A percentile compares a stretch with the other conserved stretches of the same genome.
phyloP scores from a whole-genome alignment of 35 echinoderm and acorn worm species.

The Stichopus chloronotus region DNA sequence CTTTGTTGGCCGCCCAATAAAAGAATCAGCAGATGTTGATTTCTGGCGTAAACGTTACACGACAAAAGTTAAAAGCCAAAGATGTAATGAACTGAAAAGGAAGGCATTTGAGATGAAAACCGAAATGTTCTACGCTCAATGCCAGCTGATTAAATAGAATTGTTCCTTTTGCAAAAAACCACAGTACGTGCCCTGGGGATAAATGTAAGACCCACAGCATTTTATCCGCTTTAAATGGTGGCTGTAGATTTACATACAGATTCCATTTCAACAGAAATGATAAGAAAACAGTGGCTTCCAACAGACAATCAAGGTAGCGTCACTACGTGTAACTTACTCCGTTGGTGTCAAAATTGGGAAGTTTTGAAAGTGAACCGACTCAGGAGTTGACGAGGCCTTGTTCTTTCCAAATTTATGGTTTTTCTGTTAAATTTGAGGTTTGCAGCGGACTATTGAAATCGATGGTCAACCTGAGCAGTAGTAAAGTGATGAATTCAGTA shows the following conservation, averaged over 20 bases:
- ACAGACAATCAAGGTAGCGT: not conserved
- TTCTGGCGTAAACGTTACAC: too few species aligned
- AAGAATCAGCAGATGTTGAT: too few species aligned
- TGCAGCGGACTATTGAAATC: too few species aligned
- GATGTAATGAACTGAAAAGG: not conserved
- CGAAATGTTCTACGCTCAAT: not conserved
- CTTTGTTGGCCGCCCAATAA: too few species aligned
- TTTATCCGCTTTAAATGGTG: not conserved
- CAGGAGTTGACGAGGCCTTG: too few species aligned
- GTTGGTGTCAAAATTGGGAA: too few species aligned
- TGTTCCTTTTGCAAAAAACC: not conserved
- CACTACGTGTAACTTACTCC: too few species aligned
- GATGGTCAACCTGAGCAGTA: too few species aligned
- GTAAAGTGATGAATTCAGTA: too few species aligned
- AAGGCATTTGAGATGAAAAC: slow-evolving; percentile 3
- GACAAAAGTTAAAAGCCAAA: not conserved
- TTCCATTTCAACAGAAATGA: not conserved
- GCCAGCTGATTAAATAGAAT: not conserved
- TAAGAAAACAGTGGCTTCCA: not conserved
- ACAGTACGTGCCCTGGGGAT: not conserved
- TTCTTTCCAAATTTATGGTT: too few species aligned
- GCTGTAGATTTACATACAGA: not conserved
- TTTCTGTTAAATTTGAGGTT: too few species aligned
- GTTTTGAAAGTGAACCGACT: too few species aligned
- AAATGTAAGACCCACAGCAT: not conserved